These are phyloP conservation scores for Lytechinus variegatus DNA, from an alignment of 35 echinoderm and acorn worm genomes.

Conservation along the genomic window DNA sequence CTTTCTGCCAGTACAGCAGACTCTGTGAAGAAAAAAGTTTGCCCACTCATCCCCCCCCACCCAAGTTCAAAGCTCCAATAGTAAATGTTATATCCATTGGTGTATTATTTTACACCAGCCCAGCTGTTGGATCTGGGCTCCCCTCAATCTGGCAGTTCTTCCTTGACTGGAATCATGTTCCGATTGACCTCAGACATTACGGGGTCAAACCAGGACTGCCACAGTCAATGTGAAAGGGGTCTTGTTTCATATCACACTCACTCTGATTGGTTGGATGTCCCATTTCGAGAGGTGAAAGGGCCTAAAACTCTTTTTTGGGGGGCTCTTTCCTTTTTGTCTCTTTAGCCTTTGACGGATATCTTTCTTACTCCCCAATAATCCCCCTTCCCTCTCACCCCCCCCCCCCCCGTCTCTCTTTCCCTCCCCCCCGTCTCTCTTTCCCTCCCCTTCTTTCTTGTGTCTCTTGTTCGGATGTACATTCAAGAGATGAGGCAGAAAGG, in stretches of 20 bases:
- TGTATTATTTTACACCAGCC: neutral
- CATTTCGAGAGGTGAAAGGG: neutral
- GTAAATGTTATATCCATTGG: neutral
- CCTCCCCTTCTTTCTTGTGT: too few species aligned
- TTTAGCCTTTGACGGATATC: too few species aligned
- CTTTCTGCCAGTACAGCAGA: neutral
- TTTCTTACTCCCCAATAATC: too few species aligned
- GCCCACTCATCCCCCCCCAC: neutral
- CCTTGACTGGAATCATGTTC: neutral
- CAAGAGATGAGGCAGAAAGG: too few species aligned
- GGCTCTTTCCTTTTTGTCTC: too few species aligned
- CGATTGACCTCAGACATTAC: constrained; percentile 20
- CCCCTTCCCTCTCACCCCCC: too few species aligned
- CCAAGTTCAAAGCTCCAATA: neutral
- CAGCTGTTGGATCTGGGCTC: constrained; percentile 30
- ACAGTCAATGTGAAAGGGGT: constrained; percentile 28
- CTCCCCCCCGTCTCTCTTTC: too few species aligned
- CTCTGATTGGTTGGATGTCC: neutral
- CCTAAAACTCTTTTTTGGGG: too few species aligned
- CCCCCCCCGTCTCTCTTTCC: too few species aligned
- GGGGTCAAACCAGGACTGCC: constrained; percentile 6
- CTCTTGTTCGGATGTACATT: too few species aligned
- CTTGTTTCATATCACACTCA: neutral
- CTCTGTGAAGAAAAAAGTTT: neutral
- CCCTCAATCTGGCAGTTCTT: neutral